phyloP scores from a whole-genome alignment of 2,888 invertebrate species.

The Idaea aversata region DNA sequence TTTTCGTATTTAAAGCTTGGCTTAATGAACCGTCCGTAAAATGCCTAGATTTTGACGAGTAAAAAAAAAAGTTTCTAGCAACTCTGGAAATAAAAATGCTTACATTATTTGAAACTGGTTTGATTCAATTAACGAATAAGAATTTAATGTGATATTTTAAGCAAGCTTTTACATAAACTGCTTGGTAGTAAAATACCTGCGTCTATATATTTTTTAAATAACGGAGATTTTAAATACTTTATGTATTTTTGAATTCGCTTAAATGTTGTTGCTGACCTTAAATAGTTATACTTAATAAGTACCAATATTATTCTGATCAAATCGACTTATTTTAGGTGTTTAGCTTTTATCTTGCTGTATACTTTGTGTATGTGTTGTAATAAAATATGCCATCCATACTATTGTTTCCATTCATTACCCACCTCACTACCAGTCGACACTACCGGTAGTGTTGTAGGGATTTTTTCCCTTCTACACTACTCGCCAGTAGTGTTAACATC shows the following conservation, averaged over 20 bases:
- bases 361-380: slow-evolving; percentile 40
- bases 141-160: background rate
- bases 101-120: background rate
- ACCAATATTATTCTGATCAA: no score
- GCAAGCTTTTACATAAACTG: background rate
- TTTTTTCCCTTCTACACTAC: no score
- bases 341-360: slow-evolving; percentile 16
- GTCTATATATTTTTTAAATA: background rate
- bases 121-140: background rate
- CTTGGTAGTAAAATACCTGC: background rate
- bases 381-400: slow-evolving; percentile 41
- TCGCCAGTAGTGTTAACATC: no score
- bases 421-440: no score
- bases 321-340: slow-evolving; percentile 3
- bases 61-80: background rate
- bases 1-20: no score
- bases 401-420: slow-evolving; percentile 1
- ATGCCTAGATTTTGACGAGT: background rate
- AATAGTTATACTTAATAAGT: background rate
- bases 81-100: background rate
- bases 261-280: background rate
- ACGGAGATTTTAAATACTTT: no score
- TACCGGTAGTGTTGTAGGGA: no score
- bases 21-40: background rate
- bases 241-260: background rate